These are phyloP conservation scores for Callyntrura guangdongensis DNA, from an alignment of 2,888 invertebrate species.

Conservation along the genomic window DNA sequence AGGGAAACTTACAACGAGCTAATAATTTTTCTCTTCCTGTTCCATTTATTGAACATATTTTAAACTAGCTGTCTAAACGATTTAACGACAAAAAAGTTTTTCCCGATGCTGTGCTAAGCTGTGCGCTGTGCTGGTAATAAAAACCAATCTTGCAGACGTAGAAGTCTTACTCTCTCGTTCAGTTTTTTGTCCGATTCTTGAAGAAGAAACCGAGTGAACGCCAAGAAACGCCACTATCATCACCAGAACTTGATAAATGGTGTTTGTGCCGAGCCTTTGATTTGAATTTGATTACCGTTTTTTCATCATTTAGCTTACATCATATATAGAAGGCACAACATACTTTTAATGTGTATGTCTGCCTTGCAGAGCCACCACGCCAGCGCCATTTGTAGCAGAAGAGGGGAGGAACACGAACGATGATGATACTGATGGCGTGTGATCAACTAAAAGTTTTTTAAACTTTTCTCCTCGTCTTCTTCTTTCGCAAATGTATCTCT, in stretches of 20 bases:
- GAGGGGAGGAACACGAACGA: neutral
- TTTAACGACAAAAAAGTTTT: too few relatives aligned
- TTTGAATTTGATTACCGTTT: slow-evolving; percentile 85
- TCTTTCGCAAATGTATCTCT: neutral
- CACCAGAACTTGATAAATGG: slow-evolving; percentile 76
- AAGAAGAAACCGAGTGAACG: neutral
- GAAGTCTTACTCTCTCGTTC: neutral
- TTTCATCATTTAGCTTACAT: slow-evolving; percentile 83
- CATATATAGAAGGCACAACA: too few relatives aligned
- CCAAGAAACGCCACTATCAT: slow-evolving; percentile 18
- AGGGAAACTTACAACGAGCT: slow-evolving; percentile 19
- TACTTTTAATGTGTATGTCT: neutral
- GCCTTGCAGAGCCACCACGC: neutral
- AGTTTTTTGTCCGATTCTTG: slow-evolving; percentile 2
- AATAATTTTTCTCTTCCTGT: slow-evolving; percentile 14
- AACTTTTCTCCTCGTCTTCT: neutral
- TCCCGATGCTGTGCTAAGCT: neutral
- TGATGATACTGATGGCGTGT: slow-evolving; percentile 10
- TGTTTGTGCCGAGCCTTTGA: slow-evolving; percentile 82
- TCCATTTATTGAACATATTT: too few relatives aligned
- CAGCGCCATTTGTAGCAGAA: slow-evolving; percentile 12
- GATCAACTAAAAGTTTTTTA: slow-evolving; percentile 36
- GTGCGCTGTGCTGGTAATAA: neutral
- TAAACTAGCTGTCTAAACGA: too few relatives aligned
- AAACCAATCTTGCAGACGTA: slow-evolving; percentile 15